Percentiles rank a stretch among this genome's conserved stretches.
Evolutionary conservation across 1,140 invertebrate genomes (phyloP).

Genomic region (Heliconius melpomene): DNA sequence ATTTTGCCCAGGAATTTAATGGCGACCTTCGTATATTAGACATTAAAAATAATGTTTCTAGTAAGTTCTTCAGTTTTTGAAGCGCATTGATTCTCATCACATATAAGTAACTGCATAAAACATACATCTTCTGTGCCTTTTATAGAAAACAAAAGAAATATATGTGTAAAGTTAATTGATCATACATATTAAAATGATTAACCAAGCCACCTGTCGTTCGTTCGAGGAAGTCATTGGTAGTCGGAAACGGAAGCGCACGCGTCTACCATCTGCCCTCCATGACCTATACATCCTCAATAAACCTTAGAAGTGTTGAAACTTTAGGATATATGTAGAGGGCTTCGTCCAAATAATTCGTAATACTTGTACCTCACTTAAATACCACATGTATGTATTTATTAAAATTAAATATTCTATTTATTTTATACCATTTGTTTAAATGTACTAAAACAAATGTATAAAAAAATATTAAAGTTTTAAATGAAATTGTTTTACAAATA

Average conservation of each 20-base stretch:
- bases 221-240: conserved; percentile 40
- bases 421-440: too few relatives aligned
- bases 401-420: not conserved
- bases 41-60: too few relatives aligned
- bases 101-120: conserved; percentile 7
- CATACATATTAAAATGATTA: conserved; percentile 43
- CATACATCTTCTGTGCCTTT: conserved; percentile 24
- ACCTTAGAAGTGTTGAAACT: conserved; percentile 66
- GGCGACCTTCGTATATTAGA: too few relatives aligned
- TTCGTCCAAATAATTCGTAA: conserved; percentile 7
- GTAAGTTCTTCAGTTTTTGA: conserved; percentile 12
- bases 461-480: too few relatives aligned
- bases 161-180: conserved; percentile 22
- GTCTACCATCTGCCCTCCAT: conserved; percentile 63
- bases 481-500: too few relatives aligned
- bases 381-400: not conserved
- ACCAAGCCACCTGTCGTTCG: conserved; percentile 55
- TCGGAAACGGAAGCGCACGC: conserved; percentile 71
- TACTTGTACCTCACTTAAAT: not conserved
- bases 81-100: not conserved
- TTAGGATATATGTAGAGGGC: conserved; percentile 31
- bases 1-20: too few relatives aligned
- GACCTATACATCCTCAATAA: conserved; percentile 68
- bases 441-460: too few relatives aligned
- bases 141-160: conserved; percentile 37